Evolutionary conservation across 2,797 vertebrate genomes (phyloP).

Genomic region (Selene dorsalis): DNA sequence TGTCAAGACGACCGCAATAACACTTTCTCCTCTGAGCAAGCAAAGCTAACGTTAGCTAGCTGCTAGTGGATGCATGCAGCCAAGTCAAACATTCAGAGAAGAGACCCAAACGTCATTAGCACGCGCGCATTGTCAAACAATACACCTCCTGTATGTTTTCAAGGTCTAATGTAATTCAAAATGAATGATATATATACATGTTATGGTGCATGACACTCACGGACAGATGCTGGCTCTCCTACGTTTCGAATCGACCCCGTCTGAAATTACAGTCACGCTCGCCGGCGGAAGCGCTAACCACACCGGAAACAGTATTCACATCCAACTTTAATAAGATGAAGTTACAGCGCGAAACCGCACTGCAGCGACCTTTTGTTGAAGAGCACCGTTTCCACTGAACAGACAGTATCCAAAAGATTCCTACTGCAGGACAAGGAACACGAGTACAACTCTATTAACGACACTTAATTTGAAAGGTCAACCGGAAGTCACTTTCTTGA

Average conservation of each 20-base stretch:
- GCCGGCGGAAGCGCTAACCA: rapidly evolving
- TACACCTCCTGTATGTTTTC: background rate
- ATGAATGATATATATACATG: background rate
- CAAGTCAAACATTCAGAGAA: conserved; percentile 4
- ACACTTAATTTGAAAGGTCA: conserved; percentile 36
- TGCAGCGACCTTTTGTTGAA: no score
- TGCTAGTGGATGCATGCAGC: conserved; percentile 30
- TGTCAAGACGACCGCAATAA: conserved; percentile 28
- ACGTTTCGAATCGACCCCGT: conserved; percentile 18
- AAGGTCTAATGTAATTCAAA: background rate
- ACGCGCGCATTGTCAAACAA: no score
- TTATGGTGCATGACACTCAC: conserved; percentile 41
- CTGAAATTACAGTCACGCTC: conserved; percentile 15
- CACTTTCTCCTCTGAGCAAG: conserved; percentile 35
- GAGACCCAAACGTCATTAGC: background rate
- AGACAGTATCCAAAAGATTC: background rate
- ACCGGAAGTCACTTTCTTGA: conserved; percentile 14
- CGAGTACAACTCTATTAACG: background rate
- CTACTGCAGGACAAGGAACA: background rate
- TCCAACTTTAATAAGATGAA: background rate
- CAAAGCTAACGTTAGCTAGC: conserved; percentile 57
- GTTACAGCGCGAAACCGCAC: background rate
- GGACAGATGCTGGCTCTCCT: conserved; percentile 21
- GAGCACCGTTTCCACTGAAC: background rate
- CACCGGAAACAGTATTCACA: conserved; percentile 33